These are phyloP conservation scores for Bungarus multicinctus DNA, from an alignment of 2,113 vertebrate species.

Conservation along the genomic window DNA sequence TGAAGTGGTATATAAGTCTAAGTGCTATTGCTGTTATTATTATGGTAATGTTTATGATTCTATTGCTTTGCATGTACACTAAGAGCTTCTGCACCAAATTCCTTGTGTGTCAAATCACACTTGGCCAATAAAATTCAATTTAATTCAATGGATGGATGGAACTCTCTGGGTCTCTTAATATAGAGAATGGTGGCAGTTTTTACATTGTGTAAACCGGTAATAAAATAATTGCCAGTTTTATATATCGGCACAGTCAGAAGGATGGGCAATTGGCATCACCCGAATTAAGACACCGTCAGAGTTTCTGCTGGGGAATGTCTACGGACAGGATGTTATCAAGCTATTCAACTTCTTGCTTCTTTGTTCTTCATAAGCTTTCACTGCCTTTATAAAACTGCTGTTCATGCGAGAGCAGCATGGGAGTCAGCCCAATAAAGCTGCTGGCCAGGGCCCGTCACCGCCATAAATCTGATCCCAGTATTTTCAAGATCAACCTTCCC, in stretches of 20 bases:
- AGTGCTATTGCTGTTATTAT: neutral
- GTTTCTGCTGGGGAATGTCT: neutral
- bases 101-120: neutral
- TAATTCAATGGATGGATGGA: neutral
- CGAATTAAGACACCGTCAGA: neutral
- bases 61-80: neutral
- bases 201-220: neutral
- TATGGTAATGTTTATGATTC: neutral
- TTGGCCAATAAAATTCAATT: neutral
- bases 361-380: neutral
- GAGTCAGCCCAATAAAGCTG: neutral
- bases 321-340: neutral
- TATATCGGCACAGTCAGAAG: neutral
- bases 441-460: neutral
- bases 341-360: neutral
- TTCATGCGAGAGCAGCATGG: neutral
- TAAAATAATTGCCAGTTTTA: neutral
- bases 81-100: neutral
- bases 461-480: neutral
- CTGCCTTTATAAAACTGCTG: neutral
- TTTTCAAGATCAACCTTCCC: neutral
- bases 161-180: neutral
- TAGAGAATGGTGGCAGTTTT: neutral
- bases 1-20: no score
- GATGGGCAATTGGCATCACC: neutral